A percentile compares a stretch with the other conserved stretches of the same genome.
These are phyloP conservation scores for Cryptocheilus praepositus DNA, from an alignment of 2,888 invertebrate species.

Conservation along the genomic window DNA sequence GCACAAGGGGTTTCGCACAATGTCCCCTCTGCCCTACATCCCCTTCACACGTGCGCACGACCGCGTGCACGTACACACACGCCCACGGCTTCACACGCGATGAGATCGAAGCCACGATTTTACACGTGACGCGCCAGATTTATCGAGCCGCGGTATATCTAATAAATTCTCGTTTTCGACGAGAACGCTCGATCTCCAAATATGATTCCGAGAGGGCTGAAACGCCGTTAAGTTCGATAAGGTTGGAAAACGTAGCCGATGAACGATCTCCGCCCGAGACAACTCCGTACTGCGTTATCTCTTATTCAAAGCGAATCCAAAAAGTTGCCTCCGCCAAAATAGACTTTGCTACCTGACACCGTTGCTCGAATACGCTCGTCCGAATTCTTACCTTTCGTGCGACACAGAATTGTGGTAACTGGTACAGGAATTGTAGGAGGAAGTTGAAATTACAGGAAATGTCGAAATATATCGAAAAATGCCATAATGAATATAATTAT, in stretches of 20 bases:
- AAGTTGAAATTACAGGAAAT: no score
- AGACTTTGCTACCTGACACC: no score
- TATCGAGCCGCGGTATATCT: constrained; percentile 38
- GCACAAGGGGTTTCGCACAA: constrained; percentile 18
- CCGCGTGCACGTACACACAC: neutral
- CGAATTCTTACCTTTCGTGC: no score
- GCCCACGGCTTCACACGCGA: neutral
- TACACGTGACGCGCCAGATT: constrained; percentile 36
- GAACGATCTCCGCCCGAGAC: neutral
- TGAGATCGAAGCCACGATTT: constrained; percentile 37
- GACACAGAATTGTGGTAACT: no score
- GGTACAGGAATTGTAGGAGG: no score
- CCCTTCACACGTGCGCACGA: neutral
- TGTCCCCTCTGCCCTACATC: constrained; percentile 5
- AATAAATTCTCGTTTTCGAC: constrained; percentile 42
- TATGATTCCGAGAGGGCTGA: constrained; percentile 30
- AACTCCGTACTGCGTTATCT: neutral
- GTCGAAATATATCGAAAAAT: no score
- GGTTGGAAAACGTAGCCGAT: constrained; percentile 24
- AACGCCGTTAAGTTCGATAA: constrained; percentile 26
- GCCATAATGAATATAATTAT: no score
- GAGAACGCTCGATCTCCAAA: constrained; percentile 38
- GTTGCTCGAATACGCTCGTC: no score
- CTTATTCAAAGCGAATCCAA: no score
- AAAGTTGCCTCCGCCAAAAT: no score